Evolutionary conservation across 53 echinoderm and acorn worm genomes (phyloP).

Genomic region (Temnopleurus reevesii): DNA sequence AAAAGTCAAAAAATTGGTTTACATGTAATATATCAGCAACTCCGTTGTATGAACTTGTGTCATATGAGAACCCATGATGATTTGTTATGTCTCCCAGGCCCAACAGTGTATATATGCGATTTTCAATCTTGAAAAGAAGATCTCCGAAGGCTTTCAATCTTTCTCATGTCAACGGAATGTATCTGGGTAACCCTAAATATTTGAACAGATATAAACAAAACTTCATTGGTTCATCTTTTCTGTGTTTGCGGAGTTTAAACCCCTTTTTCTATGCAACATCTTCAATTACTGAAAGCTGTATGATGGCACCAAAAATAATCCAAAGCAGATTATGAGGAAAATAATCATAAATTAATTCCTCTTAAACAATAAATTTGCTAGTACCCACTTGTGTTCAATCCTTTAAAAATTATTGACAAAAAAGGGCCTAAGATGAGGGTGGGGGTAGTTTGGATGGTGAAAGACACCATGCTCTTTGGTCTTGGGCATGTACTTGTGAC

Average conservation of each 20-base stretch:
- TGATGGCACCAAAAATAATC: neutral
- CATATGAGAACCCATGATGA: constrained; percentile 3
- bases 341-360: too few relatives aligned
- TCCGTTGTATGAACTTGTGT: neutral
- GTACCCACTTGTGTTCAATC: constrained; percentile 5
- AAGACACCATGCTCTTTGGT: neutral
- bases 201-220: neutral
- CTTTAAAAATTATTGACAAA: neutral
- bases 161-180: neutral
- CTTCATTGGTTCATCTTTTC: neutral
- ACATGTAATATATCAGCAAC: neutral
- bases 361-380: too few relatives aligned
- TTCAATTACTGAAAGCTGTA: neutral
- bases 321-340: too few relatives aligned
- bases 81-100: neutral
- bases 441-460: neutral
- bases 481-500: neutral
- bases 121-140: neutral
- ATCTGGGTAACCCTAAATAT: constrained; percentile 14
- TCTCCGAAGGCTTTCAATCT: neutral
- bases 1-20: neutral
- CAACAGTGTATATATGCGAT: neutral
- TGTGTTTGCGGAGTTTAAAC: neutral
- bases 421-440: neutral
- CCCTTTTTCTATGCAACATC: neutral